Conservation (phyloP, 53 echinoderm and acorn worm species). For the Crossaster papposus region DNA sequence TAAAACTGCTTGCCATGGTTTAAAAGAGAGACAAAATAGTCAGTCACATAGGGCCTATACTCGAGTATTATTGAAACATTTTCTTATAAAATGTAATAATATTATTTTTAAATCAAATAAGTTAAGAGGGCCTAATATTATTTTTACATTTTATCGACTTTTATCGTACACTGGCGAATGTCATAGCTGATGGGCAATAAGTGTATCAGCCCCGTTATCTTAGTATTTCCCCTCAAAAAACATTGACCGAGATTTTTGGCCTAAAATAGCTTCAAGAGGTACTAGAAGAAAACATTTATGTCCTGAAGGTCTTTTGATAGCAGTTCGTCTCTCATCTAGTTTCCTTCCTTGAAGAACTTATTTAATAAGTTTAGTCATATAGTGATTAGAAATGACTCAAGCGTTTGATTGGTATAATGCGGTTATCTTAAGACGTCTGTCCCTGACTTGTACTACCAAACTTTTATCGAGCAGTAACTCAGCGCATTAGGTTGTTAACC, state of each 20-base stretch:
- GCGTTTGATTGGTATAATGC: neutral
- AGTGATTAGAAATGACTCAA: neutral
- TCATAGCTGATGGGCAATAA: neutral
- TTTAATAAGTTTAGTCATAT: neutral
- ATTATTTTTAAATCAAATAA: neutral
- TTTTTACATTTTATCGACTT: too few relatives aligned
- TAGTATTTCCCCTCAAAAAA: neutral
- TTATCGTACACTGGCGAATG: neutral
- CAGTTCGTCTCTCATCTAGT: neutral
- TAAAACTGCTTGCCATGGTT: too few relatives aligned
- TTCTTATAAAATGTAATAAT: too few relatives aligned
- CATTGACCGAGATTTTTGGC: neutral
- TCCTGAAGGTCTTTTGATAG: neutral
- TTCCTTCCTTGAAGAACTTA: neutral
- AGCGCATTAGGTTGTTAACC: constrained; percentile 33
- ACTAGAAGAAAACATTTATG: neutral
- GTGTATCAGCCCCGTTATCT: neutral
- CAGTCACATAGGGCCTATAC: too few relatives aligned
- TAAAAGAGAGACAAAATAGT: too few relatives aligned
- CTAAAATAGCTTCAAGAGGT: neutral
- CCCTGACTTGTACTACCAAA: constrained; percentile 27
- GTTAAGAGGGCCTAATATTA: too few relatives aligned
- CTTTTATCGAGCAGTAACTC: constrained; percentile 6
- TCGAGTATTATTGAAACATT: too few relatives aligned
- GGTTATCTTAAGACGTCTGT: neutral